Evolutionary conservation across 2,113 vertebrate genomes (phyloP), one percentile per base, ranked within the genome.

Genomic region (Choloepus hoffmanni): DNA sequence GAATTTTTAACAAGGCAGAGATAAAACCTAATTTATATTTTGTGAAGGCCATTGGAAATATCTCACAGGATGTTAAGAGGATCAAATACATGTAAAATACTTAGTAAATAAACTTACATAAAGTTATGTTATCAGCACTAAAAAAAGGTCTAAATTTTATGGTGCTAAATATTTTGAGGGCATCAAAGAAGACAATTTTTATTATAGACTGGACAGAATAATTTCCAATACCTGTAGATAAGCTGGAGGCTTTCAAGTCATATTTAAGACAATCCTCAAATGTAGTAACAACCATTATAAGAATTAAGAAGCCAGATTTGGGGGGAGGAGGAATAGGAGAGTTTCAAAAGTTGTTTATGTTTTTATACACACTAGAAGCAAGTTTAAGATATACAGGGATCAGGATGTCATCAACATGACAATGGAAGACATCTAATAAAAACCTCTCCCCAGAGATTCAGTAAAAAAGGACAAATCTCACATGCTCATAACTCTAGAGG

Each of bases 41-140:
- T 36, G 88, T 45, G 50, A 95, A 70, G 72, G 60, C 43, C 53
- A 65, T 45, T 45, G 28, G 58, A 30, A 93, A 84, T 58, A 88
- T 73, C 50, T 91, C 65, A 73, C 23, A 79, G 67, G 36, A 96
- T 55, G 84, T 16, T 89, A 55, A 7, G 26, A 93, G 1, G 30
- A 85, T 82, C 53, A 93, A 94, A 93, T 24, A 85, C 10, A 53
- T 40, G 15, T 83, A 14, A 89, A 92, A 74, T 67, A 58, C 67
- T 67, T 77, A 94, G 12, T 89, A 96, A 93, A 50, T 89, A 28
- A 89, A 77, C 21, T 76, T 79, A 90, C 40, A 67, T 84, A 84
- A 82, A 86, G 33, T 86, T 87, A 88, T n/a, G 0, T 26, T 74
- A 36, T n/a, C 68, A 95, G 36, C 55, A 83, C 11, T 92, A 87